Evolutionary conservation across 2,113 vertebrate species (phyloP).

Genomic region (Apistogramma diplotaenia): DNA sequence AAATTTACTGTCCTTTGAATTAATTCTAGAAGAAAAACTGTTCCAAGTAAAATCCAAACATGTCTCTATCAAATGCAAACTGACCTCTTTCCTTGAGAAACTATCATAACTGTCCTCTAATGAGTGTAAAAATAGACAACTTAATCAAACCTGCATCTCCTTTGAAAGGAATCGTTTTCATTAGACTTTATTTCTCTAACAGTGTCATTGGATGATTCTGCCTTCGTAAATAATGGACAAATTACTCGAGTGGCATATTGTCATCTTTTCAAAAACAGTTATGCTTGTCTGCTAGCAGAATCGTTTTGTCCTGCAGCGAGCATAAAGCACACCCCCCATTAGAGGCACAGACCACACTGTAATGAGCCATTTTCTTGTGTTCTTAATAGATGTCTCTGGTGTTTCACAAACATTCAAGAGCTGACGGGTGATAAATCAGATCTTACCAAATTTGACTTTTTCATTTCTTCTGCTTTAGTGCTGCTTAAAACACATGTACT

Average conservation of each 20-base stretch:
- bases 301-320: background rate
- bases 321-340: background rate
- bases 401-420: background rate
- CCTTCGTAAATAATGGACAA: background rate
- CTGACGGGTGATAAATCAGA: background rate
- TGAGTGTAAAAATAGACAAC: background rate
- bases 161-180: background rate
- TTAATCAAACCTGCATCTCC: background rate
- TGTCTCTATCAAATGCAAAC: conserved; percentile 9
- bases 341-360: background rate
- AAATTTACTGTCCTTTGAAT: conserved; percentile 24
- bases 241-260: background rate
- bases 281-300: background rate
- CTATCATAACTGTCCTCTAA: background rate
- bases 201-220: background rate
- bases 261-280: background rate
- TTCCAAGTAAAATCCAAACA: conserved; percentile 14
- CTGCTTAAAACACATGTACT: background rate
- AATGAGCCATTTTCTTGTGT: background rate
- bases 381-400: background rate
- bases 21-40: conserved; percentile 1
- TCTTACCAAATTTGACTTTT: background rate
- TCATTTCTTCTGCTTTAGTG: background rate
- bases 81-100: conserved; percentile 19
- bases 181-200: background rate